Conservation (phyloP, 2,797 vertebrate genomes). For the Micropoecilia bifurca region DNA sequence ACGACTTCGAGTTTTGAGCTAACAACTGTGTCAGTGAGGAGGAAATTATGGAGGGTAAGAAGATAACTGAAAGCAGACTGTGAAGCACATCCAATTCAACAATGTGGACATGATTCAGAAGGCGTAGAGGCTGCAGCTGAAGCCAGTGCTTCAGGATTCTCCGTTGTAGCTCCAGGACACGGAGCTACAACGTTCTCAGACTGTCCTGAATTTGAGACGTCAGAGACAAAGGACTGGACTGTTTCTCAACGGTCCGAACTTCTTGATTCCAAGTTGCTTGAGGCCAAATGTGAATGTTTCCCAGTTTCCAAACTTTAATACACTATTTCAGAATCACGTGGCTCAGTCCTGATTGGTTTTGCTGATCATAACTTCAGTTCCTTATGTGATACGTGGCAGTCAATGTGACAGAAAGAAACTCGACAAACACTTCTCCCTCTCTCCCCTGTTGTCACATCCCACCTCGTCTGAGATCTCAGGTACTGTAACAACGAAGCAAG, state of each 20-base stretch:
- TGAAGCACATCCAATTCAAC: not conserved
- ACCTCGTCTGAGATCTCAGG: constrained; percentile 3
- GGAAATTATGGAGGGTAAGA: too few species aligned
- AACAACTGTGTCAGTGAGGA: not conserved
- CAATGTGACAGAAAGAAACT: constrained; percentile 1
- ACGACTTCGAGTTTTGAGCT: not conserved
- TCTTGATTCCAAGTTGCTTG: not conserved
- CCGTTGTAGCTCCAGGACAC: too few species aligned
- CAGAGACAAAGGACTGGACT: not conserved
- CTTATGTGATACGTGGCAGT: constrained; percentile 13
- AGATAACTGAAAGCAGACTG: not conserved
- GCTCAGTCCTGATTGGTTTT: not conserved
- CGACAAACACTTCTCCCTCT: constrained; percentile 30
- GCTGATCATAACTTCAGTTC: constrained; percentile 30
- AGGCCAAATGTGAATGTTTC: not conserved
- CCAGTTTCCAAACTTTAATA: not conserved
- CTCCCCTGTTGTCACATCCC: constrained; percentile 8
- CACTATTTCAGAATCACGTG: not conserved
- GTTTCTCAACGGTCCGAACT: not conserved
- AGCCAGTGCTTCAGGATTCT: not conserved
- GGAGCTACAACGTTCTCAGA: not conserved
- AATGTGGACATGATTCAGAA: not conserved
- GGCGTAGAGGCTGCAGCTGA: not conserved
- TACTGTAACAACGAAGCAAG: not conserved
- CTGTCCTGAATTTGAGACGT: not conserved